phyloP scores from a whole-genome alignment of 2,113 vertebrate genomes.

The Spilogale gracilis region DNA sequence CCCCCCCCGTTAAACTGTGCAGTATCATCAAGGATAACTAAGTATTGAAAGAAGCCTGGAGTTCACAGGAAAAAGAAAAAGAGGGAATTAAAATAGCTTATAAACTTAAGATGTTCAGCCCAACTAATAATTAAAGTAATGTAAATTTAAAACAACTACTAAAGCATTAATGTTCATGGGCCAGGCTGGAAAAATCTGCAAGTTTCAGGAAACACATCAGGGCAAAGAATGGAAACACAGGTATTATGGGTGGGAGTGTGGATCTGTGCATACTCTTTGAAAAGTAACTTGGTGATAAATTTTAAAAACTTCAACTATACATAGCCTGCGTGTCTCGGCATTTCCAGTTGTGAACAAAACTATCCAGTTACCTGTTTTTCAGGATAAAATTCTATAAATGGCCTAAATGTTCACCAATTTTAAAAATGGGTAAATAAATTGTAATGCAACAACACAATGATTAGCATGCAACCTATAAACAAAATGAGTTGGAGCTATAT shows the following conservation, averaged over 20 bases:
- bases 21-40: neutral
- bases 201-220: slow-evolving; percentile 11
- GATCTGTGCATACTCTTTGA: neutral
- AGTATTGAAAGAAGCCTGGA: neutral
- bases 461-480: neutral
- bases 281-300: neutral
- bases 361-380: neutral
- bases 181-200: neutral
- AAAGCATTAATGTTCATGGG: slow-evolving; percentile 1
- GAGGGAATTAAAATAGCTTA: neutral
- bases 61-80: neutral
- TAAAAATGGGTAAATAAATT: neutral
- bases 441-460: neutral
- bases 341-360: neutral
- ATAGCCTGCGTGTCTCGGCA: neutral
- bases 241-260: neutral
- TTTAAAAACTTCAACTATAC: slow-evolving; percentile 3
- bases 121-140: slow-evolving; percentile 40
- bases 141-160: slow-evolving; percentile 42
- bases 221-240: neutral
- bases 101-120: neutral
- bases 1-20: neutral
- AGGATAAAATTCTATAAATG: slow-evolving; percentile 46
- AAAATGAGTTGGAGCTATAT: neutral
- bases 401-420: neutral